Percentiles rank a stretch among this genome's conserved stretches.
These are phyloP conservation scores for Rhagonycha lutea DNA, from an alignment of 2,888 invertebrate species.

Conservation along the genomic window DNA sequence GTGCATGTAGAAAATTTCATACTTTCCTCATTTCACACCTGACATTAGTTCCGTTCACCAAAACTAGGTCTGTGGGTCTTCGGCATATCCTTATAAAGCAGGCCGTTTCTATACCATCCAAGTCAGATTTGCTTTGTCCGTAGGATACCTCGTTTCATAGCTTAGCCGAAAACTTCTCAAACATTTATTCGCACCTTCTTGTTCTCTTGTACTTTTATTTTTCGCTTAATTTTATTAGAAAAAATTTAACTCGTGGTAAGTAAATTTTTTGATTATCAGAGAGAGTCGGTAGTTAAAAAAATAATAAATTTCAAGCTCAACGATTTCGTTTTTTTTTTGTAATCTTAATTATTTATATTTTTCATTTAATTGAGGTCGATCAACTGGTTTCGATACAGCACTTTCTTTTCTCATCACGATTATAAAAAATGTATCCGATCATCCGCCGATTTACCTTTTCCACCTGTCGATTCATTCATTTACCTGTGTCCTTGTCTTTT, in stretches of 20 bases:
- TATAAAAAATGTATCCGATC: slow-evolving; percentile 6
- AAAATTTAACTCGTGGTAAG: background rate
- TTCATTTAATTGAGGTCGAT: slow-evolving; percentile 21
- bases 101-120: slow-evolving; percentile 9
- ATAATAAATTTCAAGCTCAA: background rate
- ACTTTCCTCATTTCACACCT: slow-evolving; percentile 18
- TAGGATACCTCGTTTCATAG: background rate
- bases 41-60: slow-evolving; percentile 19
- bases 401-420: slow-evolving; percentile 46
- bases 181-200: background rate
- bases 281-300: background rate
- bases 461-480: slow-evolving; percentile 9
- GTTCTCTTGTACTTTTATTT: background rate
- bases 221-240: background rate
- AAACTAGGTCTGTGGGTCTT: slow-evolving; percentile 49
- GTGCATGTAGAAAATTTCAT: slow-evolving; percentile 1
- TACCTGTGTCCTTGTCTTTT: background rate
- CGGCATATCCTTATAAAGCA: slow-evolving; percentile 48
- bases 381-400: slow-evolving; percentile 45
- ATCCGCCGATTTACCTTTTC: slow-evolving; percentile 6
- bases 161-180: background rate
- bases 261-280: background rate
- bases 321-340: background rate
- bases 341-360: slow-evolving; percentile 5
- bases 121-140: slow-evolving; percentile 20